These are phyloP conservation scores for Hyposoter didymator DNA, from an alignment of 2,888 invertebrate genomes.

Conservation along the genomic window DNA sequence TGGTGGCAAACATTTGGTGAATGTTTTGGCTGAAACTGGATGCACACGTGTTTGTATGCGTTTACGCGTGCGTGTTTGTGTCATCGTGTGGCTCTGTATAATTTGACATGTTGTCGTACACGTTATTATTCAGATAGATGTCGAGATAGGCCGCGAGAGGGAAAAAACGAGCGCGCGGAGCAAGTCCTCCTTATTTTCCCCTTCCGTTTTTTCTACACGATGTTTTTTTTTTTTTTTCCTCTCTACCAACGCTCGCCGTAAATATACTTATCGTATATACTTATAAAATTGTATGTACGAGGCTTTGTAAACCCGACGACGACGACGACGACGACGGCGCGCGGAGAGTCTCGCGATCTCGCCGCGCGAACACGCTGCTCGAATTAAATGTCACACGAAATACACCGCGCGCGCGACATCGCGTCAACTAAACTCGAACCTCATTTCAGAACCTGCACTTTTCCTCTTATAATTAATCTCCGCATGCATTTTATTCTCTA, in stretches of 20 bases:
- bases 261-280: slow-evolving; percentile 28
- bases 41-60: slow-evolving; percentile 71
- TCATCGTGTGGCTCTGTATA: slow-evolving; percentile 81
- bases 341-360: slow-evolving; percentile 44
- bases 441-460: background rate
- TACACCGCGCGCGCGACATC: slow-evolving; percentile 10
- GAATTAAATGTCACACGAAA: slow-evolving; percentile 73
- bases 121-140: slow-evolving; percentile 84
- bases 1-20: slow-evolving; percentile 39
- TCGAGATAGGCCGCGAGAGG: slow-evolving; percentile 79
- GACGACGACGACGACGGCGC: slow-evolving; percentile 13
- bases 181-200: slow-evolving; percentile 63
- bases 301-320: slow-evolving; percentile 46
- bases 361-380: slow-evolving; percentile 58
- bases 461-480: background rate
- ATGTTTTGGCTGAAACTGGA: slow-evolving; percentile 53
- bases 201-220: slow-evolving; percentile 34
- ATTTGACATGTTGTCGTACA: slow-evolving; percentile 84
- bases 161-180: slow-evolving; percentile 67
- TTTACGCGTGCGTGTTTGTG: slow-evolving; percentile 65
- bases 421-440: slow-evolving; percentile 8
- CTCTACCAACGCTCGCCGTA: slow-evolving; percentile 19
- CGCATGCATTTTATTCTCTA: background rate
- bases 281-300: slow-evolving; percentile 41
- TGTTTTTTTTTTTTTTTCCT: slow-evolving; percentile 45